Evolutionary conservation across 53 echinoderm and acorn worm genomes (phyloP).

Genomic region (Echinarachnius parma): DNA sequence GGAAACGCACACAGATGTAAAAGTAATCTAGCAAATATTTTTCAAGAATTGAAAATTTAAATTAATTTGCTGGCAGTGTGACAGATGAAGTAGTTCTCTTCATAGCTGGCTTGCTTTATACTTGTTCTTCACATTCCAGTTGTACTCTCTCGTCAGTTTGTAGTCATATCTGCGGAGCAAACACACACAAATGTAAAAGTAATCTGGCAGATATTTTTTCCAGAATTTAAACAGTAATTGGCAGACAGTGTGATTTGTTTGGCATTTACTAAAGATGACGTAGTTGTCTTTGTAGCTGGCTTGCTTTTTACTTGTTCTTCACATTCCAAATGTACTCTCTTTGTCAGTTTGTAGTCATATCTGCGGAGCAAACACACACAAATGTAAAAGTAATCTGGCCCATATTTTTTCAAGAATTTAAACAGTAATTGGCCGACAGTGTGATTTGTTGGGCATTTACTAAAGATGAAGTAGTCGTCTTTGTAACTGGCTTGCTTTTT

Average conservation of each 20-base stretch:
- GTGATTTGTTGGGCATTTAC: no score
- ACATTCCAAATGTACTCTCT: conserved; percentile 99
- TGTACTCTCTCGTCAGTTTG: conserved; percentile 91
- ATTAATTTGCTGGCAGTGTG: no score
- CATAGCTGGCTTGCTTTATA: conserved; percentile 96
- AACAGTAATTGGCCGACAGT: no score
- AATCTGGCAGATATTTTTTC: no score
- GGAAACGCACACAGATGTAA: neutral
- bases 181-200: neutral
- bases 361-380: conserved; percentile 37
- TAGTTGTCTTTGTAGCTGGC: conserved; percentile 98
- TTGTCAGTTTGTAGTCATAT: conserved; percentile 89
- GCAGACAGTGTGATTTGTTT: no score
- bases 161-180: conserved; percentile 79
- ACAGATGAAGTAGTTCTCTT: conserved; percentile 99
- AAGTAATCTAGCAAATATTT: neutral
- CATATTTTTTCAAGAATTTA: no score
- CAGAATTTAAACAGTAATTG: no score
- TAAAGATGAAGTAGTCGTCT: conserved; percentile 99
- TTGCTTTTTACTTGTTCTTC: conserved; percentile 94
- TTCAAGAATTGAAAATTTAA: no score
- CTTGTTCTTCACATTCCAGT: conserved; percentile 99
- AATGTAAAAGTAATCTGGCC: neutral
- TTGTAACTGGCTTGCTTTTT: conserved; percentile 96
- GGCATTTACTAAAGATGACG: no score